Conservation (phyloP, 2,113 vertebrate genomes). For the Thalassoma bifasciatum region DNA sequence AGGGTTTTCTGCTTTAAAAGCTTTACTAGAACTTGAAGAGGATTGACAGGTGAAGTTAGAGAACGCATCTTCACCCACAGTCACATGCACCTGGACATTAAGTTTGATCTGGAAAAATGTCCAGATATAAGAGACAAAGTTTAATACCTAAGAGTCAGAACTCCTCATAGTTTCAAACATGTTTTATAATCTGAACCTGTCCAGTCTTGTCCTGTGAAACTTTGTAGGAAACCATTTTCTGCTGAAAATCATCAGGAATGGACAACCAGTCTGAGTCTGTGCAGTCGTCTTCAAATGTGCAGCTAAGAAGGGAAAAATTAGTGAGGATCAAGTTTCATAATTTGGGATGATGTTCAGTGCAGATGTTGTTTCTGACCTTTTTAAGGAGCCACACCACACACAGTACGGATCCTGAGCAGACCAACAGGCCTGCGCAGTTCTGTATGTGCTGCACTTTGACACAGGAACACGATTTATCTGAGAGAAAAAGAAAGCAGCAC, state of each 20-base stretch:
- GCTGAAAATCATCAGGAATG: conserved; percentile 59
- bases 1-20: neutral
- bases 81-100: conserved; percentile 48
- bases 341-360: neutral
- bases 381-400: conserved; percentile 86
- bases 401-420: conserved; percentile 90
- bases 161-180: fast-evolving
- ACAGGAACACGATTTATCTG: conserved; percentile 88
- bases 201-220: neutral
- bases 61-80: neutral
- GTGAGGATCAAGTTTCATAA: neutral
- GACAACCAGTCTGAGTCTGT: conserved; percentile 68
- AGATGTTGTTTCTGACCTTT: conserved; percentile 60
- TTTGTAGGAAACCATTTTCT: conserved; percentile 66
- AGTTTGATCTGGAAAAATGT: conserved; percentile 63
- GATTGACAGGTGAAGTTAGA: conserved; percentile 69
- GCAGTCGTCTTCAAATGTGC: conserved; percentile 74
- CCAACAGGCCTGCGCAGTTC: conserved; percentile 83
- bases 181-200: conserved; percentile 54
- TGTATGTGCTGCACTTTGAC: conserved; percentile 82
- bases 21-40: fast-evolving
- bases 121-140: neutral
- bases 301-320: conserved; percentile 51
- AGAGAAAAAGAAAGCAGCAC: conserved; percentile 40
- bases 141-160: no score